Percentiles rank a stretch among this genome's conserved stretches.
Conservation (phyloP, 2,888 invertebrate species). For the Cylindroiulus punctatus region DNA sequence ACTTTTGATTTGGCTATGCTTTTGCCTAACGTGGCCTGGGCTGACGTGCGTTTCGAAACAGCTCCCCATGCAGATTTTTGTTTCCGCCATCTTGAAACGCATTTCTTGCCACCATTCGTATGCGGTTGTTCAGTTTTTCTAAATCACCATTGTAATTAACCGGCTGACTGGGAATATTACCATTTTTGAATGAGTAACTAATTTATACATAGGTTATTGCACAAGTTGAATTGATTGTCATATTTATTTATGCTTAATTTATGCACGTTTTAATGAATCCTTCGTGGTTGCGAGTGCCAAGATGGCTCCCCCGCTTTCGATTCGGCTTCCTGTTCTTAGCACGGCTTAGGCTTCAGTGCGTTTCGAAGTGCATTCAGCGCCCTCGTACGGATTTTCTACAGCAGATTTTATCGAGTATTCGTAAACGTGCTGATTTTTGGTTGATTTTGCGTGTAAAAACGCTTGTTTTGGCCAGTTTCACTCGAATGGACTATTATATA, state of each 20-base stretch:
- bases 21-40: background rate
- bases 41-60: background rate
- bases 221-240: too few relatives aligned
- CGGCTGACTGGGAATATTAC: too few relatives aligned
- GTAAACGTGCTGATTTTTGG: background rate
- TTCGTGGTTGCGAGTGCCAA: background rate
- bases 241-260: too few relatives aligned
- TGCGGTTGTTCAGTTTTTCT: too few relatives aligned
- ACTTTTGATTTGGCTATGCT: too few relatives aligned
- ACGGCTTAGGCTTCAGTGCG: background rate
- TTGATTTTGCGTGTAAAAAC: background rate
- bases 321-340: background rate
- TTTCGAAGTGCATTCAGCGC: background rate
- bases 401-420: background rate
- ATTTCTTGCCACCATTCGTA: too few relatives aligned
- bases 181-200: too few relatives aligned
- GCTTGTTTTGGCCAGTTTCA: background rate
- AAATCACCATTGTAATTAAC: too few relatives aligned
- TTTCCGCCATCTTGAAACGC: background rate
- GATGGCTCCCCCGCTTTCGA: background rate
- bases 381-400: background rate
- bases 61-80: background rate
- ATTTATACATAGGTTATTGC: too few relatives aligned
- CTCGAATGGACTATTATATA: background rate
- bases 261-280: too few relatives aligned